Conservation (phyloP, 2,797 vertebrate species). For the Bucorvus abyssinicus region DNA sequence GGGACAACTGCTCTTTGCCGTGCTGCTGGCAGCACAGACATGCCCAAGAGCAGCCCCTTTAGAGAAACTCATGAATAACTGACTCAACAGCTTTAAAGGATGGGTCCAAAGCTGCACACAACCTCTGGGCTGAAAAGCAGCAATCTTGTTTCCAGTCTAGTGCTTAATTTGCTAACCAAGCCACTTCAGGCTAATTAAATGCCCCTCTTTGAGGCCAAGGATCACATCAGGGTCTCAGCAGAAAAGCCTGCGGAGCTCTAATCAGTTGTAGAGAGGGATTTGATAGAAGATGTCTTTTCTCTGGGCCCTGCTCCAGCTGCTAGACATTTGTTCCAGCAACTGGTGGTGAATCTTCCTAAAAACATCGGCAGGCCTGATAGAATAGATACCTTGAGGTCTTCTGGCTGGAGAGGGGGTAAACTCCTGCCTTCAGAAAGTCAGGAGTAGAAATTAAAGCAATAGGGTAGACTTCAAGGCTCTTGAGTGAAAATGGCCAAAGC, state of each 20-base stretch:
- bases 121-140: neutral
- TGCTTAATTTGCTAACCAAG: neutral
- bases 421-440: neutral
- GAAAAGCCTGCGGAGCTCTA: neutral
- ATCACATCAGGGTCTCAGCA: neutral
- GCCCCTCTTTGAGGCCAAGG: neutral
- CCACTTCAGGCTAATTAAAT: neutral
- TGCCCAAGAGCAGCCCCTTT: neutral
- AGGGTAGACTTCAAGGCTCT: neutral
- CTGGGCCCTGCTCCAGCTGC: neutral
- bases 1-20: neutral
- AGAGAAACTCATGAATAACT: neutral
- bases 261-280: neutral
- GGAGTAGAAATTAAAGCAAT: neutral
- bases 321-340: neutral
- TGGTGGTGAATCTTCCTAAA: neutral
- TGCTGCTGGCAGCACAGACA: neutral
- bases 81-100: neutral
- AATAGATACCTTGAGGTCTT: neutral
- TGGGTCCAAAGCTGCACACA: neutral
- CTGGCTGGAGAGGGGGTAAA: neutral
- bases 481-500: neutral
- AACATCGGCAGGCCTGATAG: neutral
- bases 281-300: neutral
- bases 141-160: neutral